Base-by-base conservation (phyloP, 1,140 invertebrate genomes). In the Brachionus sp. region DNA sequence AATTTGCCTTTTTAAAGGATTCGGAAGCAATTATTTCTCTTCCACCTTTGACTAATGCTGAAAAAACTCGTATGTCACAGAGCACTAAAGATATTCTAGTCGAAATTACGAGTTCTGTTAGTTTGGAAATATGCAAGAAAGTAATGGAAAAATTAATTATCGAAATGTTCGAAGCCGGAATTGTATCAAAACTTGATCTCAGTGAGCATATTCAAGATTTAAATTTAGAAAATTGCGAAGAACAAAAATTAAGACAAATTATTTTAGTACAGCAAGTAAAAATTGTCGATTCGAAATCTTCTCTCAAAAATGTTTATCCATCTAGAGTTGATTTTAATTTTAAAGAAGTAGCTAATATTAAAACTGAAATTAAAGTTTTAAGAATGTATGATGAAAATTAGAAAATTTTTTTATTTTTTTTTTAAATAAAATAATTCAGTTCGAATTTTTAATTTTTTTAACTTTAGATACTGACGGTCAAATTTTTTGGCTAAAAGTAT, bases 41-140 rank as follows among this genome's bases (percentile, higher is more conserved):
- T 86, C 93, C 94, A 73, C 94, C 94, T 0, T 93, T 95, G 64
- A 94, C 93, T 13, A 95, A 95, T 87, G 92, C 92, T 85, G 93
- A 94, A 57, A 88, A 91, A 84, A 93, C 93, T 3, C 94, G 94
- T 90, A 88, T 91, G 62, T 86, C 86, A 9, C 84, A 88, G 23
- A 89, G 90, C 3, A 94, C 92, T 23, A 92, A 90, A 84, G 86
- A 90, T n/a, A 91, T 94, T 86, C 88, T 95, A 37, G 87, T 94
- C 29, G 94, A 94, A 88, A 93, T 95, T 33, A 94, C 93, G 0
- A 93, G 93, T 84, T 90, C 91, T 16, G 86, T 88, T n/a, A 92
- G 91, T 5, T 89, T 92, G 57, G 90, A 90, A 42, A 88, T 91
- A 53, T 94, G 93, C 87, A 93, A 92, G 87, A 91, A 91, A 84